Evolutionary conservation across 2,888 invertebrate genomes (phyloP).

Genomic region (Microdon myrmicae): DNA sequence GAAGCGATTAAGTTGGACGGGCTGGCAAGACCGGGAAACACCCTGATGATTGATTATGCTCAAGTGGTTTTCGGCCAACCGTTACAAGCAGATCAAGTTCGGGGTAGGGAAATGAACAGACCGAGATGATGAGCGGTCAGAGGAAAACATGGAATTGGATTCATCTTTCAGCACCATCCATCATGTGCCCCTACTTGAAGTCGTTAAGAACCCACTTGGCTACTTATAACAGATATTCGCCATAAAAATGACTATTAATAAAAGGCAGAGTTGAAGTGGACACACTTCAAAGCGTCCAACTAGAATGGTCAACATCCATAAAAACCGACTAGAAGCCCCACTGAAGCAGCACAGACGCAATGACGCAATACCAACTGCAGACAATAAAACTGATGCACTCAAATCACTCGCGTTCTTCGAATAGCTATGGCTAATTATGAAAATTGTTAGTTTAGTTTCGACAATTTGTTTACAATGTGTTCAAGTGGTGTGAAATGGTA

Average conservation of each 20-base stretch:
- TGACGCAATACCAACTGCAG: constrained; percentile 15
- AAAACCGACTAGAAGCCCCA: no score
- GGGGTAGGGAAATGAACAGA: constrained; percentile 20
- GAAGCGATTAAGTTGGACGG: neutral
- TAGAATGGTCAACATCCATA: no score
- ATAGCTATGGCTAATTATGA: constrained; percentile 28
- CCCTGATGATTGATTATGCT: constrained; percentile 41
- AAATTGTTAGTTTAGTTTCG: constrained; percentile 41
- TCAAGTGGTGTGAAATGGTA: constrained; percentile 14
- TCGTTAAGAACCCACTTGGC: no score
- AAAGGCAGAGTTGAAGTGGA: no score
- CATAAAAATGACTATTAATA: no score
- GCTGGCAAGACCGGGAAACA: constrained; percentile 14
- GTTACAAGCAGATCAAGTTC: constrained; percentile 27
- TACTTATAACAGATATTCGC: no score
- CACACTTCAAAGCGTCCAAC: no score
- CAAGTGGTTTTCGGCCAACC: constrained; percentile 30
- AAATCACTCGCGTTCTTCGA: constrained; percentile 9
- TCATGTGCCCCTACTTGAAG: constrained; percentile 35
- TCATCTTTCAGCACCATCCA: constrained; percentile 36
- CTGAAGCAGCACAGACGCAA: no score
- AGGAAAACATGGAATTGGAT: no score
- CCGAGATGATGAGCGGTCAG: constrained; percentile 31
- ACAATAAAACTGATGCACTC: constrained; percentile 17
- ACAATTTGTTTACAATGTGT: constrained; percentile 40